These are phyloP conservation scores for Thamnophis sirtalis DNA, from an alignment of 2,113 vertebrate genomes.

Conservation along the genomic window DNA sequence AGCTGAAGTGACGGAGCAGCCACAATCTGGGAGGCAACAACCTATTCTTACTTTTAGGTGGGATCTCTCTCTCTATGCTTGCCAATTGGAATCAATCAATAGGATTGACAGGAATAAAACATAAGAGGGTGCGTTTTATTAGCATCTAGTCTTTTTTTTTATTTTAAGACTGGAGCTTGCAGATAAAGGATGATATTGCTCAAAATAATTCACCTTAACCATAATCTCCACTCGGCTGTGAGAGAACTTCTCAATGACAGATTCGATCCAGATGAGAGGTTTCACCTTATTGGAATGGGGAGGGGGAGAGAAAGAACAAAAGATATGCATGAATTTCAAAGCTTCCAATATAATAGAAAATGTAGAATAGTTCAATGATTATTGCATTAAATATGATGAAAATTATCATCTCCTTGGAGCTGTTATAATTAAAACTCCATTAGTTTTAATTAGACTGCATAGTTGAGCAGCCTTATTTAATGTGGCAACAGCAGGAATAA, in stretches of 20 bases:
- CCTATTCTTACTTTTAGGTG: background rate
- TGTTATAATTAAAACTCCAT: too few species aligned
- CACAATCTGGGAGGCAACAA: background rate
- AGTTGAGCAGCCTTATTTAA: background rate
- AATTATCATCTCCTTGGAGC: background rate
- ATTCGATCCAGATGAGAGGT: slow-evolving; percentile 97
- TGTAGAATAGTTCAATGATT: background rate
- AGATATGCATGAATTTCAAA: background rate
- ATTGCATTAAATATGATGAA: background rate
- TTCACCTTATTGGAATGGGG: slow-evolving; percentile 76
- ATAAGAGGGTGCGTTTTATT: background rate
- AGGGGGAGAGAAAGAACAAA: background rate
- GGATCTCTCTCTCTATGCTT: background rate
- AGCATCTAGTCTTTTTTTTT: background rate
- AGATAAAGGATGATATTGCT: background rate
- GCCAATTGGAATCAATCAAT: background rate
- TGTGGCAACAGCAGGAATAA: background rate
- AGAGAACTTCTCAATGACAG: slow-evolving; percentile 97
- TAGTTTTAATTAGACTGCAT: background rate
- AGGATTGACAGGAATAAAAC: background rate
- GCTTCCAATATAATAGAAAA: background rate
- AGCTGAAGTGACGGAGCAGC: background rate
- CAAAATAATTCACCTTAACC: slow-evolving; percentile 82
- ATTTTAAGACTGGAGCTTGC: background rate
- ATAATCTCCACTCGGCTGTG: slow-evolving; percentile 98